Percentiles rank a stretch among this genome's conserved stretches.
phyloP scores from a whole-genome alignment of 2,113 vertebrate genomes.

The Hippoglossus stenolepis region DNA sequence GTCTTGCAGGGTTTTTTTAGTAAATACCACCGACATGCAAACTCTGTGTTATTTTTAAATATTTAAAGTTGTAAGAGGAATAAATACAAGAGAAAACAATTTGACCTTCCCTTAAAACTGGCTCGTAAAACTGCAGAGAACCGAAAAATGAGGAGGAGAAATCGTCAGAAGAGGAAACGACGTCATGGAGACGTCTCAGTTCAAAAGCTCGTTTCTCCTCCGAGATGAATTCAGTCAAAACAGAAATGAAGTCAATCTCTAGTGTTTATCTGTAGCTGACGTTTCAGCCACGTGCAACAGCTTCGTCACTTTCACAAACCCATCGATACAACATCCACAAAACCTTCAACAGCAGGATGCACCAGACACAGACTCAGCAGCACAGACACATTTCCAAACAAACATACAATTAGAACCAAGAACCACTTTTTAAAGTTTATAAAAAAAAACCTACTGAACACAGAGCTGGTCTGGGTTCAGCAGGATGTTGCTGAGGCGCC shows the following conservation, averaged over 20 bases:
- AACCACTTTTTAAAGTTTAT: too few relatives aligned
- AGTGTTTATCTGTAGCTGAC: background rate
- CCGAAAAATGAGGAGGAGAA: background rate
- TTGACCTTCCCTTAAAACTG: background rate
- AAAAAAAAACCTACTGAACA: too few relatives aligned
- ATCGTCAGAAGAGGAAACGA: too few relatives aligned
- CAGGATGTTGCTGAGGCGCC: too few relatives aligned
- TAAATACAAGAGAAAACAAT: background rate
- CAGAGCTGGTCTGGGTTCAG: too few relatives aligned
- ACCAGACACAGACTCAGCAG: conserved; percentile 6
- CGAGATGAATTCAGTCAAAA: conserved; percentile 5
- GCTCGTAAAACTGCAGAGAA: background rate
- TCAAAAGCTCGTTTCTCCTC: background rate
- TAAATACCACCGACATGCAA: background rate
- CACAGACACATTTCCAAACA: background rate
- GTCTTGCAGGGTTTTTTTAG: too few relatives aligned
- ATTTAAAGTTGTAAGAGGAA: background rate
- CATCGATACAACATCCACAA: conserved; percentile 40
- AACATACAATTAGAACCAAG: too few relatives aligned
- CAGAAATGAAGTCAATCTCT: background rate
- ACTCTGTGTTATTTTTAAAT: background rate
- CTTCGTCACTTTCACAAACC: conserved; percentile 25
- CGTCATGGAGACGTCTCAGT: background rate
- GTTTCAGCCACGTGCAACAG: background rate
- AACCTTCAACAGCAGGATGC: conserved; percentile 21